Base-by-base conservation (phyloP, 2,113 vertebrate genomes). In the Odobenus rosmarus region DNA sequence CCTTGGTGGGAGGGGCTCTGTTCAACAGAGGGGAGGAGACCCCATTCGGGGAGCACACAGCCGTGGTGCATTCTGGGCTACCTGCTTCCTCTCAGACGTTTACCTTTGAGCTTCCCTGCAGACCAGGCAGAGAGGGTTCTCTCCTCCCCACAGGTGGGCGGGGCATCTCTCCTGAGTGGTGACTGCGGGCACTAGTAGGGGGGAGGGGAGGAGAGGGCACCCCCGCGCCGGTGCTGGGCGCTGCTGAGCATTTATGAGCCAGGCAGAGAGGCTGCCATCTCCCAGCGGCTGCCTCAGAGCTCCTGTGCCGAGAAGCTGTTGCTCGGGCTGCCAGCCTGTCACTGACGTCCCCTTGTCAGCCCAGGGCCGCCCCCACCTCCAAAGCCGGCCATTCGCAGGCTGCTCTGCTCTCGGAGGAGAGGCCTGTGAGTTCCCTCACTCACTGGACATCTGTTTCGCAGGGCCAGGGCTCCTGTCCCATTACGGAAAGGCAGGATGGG, bases 401-500 rank as follows among this genome's bases (percentile, higher is more conserved):
- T 26, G 28, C 55, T 49, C 57, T n/a, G 33, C 39, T 67, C 39
- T 86, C 67, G 14, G 36, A 89, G 93, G 59, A 82, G 57, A 85
- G 53, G 57, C 79, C 62, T 5, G 13, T 49, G 85, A 69, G 33
- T 87, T 42, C 39, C 33, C 0, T 14, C 14, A 57, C 10, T 51
- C 49, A 7, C 72, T 33, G 16, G 51, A 57, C 81, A 55, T 88
- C 81, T 88, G 88, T 76, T 94, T 81, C 71, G 61, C 31, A 57
- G 80, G 55, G 55, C 82, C 53, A 71, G 33, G 1, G 21, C 71
- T 87, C 39, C 62, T 77, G n/a, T 76, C 28, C 76, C 80, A 51
- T 82, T n/a, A 86, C 79, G 90, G 59, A 84, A 76, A 85, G 79
- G 21, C 88, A 71, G 90, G 36, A 7, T 28, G 62, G 19, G 69